A percentile compares a stretch with the other conserved stretches of the same genome.
Conservation (phyloP, 2,888 invertebrate species). For the Standfussiana lucernea region DNA sequence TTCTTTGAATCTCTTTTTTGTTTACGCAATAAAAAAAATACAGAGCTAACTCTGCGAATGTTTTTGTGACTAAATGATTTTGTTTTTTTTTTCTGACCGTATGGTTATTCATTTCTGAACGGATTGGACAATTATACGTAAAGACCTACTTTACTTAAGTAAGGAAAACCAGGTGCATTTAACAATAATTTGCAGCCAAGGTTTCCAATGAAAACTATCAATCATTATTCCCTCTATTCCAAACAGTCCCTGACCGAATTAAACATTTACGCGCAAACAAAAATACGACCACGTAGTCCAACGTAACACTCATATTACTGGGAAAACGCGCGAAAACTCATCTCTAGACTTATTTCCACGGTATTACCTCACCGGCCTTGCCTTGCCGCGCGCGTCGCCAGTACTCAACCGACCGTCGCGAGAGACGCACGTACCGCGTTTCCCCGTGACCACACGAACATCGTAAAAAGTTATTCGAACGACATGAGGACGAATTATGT, state of each 20-base stretch:
- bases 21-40: background rate
- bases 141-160: background rate
- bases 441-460: conserved; percentile 79
- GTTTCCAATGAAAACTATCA: conserved; percentile 48
- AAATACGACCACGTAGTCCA: conserved; percentile 63
- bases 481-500: conserved; percentile 89
- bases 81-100: background rate
- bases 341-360: conserved; percentile 78
- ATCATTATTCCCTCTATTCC: conserved; percentile 36
- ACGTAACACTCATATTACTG: conserved; percentile 68
- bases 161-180: conserved; percentile 9
- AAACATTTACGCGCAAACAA: conserved; percentile 66
- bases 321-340: conserved; percentile 81
- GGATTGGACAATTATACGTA: background rate
- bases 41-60: background rate
- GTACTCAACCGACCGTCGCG: conserved; percentile 77
- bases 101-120: background rate
- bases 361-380: conserved; percentile 81
- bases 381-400: conserved; percentile 62
- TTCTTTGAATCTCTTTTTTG: background rate
- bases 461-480: conserved; percentile 82
- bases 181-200: conserved; percentile 8
- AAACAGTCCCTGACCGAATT: conserved; percentile 65
- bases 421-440: conserved; percentile 70
- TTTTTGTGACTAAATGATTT: background rate